Evolutionary conservation across 2,113 vertebrate species (phyloP).

Genomic region (Amazona vittata): DNA sequence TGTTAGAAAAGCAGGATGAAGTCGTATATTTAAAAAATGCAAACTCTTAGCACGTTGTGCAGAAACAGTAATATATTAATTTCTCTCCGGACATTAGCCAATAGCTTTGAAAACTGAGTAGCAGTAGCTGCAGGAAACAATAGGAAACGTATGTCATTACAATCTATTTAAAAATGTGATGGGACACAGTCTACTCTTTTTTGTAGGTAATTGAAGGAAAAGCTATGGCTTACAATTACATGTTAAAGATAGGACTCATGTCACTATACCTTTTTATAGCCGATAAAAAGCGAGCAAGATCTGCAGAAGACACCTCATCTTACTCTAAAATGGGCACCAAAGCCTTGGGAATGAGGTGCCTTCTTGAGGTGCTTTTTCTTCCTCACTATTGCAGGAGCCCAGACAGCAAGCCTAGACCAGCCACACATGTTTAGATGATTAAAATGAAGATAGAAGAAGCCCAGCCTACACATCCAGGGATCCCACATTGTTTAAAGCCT

Average conservation of each 20-base stretch:
- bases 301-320: background rate
- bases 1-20: background rate
- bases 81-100: background rate
- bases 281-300: background rate
- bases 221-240: background rate
- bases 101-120: background rate
- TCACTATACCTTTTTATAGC: background rate
- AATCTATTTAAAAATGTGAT: background rate
- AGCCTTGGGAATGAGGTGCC: background rate
- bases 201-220: background rate
- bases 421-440: background rate
- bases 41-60: background rate
- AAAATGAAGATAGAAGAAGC: background rate
- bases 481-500: background rate
- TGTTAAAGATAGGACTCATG: background rate
- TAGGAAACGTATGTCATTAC: background rate
- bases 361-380: background rate
- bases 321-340: background rate
- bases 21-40: background rate
- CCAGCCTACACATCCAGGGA: background rate
- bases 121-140: background rate
- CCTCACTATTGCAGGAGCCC: background rate
- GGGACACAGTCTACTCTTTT: background rate
- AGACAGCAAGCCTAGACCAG: background rate
- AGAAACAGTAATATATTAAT: background rate